phyloP scores from a whole-genome alignment of 1,140 invertebrate genomes.

The Ericerus pela region DNA sequence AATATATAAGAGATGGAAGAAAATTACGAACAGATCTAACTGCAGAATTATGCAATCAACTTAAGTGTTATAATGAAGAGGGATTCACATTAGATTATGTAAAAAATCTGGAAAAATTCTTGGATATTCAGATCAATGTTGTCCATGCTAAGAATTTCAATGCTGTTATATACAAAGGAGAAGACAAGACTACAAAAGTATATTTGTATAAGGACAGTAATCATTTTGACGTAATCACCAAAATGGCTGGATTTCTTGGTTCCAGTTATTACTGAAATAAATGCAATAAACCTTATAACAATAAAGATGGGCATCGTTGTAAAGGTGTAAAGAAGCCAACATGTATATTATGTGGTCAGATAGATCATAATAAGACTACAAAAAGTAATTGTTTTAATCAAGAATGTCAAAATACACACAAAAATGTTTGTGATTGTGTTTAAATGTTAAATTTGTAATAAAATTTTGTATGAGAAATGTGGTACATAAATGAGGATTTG shows the following conservation, averaged over 20 bases:
- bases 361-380: neutral
- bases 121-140: slow-evolving; percentile 9
- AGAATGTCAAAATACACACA: neutral
- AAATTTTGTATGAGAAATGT: neutral
- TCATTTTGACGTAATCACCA: neutral
- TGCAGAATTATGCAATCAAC: slow-evolving; percentile 4
- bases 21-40: slow-evolving; percentile 4
- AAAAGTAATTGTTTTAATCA: slow-evolving; percentile 4
- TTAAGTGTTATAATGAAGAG: neutral
- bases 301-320: neutral
- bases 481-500: slow-evolving; percentile 5
- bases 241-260: slow-evolving; percentile 1
- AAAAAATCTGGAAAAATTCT: slow-evolving; percentile 5
- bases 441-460: slow-evolving; percentile 4
- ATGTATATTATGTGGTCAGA: neutral
- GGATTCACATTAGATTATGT: slow-evolving; percentile 5
- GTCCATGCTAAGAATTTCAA: slow-evolving; percentile 7
- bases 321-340: neutral
- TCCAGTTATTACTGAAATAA: neutral
- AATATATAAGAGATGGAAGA: neutral
- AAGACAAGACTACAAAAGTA: slow-evolving; percentile 3
- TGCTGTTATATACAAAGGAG: neutral
- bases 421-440: neutral
- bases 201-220: slow-evolving; percentile 6
- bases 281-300: neutral